These are phyloP conservation scores for Agapornis canus DNA, from an alignment of 2,797 vertebrate genomes.

Conservation along the genomic window DNA sequence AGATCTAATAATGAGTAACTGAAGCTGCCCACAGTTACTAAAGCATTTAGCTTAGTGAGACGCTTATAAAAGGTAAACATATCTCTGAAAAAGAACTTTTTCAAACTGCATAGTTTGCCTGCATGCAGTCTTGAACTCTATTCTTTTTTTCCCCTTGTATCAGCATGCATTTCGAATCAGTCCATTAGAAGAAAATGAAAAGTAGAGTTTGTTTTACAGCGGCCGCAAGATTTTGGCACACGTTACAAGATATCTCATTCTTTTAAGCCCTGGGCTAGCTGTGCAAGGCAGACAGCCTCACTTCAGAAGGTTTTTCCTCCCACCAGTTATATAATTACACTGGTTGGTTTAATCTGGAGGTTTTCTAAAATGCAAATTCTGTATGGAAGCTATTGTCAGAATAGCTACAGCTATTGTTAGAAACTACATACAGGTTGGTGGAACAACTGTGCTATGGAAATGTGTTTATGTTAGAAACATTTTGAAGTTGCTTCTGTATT, in stretches of 20 bases:
- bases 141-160: not conserved
- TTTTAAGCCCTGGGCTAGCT: not conserved
- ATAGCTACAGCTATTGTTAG: not conserved
- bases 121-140: not conserved
- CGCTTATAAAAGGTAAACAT: not conserved
- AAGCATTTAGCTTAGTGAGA: not conserved
- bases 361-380: not conserved
- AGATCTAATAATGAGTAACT: constrained; percentile 14
- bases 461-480: not conserved
- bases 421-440: not conserved
- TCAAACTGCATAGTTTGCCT: not conserved
- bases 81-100: not conserved
- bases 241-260: not conserved
- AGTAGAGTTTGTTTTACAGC: not conserved
- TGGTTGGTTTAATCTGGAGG: not conserved
- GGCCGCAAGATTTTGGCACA: not conserved
- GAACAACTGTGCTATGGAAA: not conserved
- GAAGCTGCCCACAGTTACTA: not conserved
- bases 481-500: not conserved
- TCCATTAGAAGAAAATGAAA: not conserved
- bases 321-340: not conserved
- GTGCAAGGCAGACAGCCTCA: not conserved
- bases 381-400: not conserved
- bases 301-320: not conserved
- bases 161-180: not conserved